Evolutionary conservation across 2,797 vertebrate genomes (phyloP).

Genomic region (Rhincodon typus): DNA sequence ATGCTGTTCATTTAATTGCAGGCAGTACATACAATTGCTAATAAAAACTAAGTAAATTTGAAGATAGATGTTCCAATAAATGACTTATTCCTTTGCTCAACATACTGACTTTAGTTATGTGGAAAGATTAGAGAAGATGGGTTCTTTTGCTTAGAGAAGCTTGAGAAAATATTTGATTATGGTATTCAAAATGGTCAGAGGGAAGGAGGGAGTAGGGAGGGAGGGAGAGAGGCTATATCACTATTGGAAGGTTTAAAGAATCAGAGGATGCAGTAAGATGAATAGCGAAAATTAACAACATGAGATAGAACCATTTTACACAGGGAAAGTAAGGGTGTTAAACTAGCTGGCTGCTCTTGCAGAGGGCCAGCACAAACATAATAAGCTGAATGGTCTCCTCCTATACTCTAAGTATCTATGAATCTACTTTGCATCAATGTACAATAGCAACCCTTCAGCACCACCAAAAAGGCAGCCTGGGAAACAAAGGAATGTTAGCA

Average conservation of each 20-base stretch:
- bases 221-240: no score
- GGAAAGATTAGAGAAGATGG: no score
- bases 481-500: background rate
- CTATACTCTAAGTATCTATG: background rate
- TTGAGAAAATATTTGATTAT: no score
- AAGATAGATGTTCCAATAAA: background rate
- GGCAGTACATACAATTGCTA: background rate
- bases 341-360: background rate
- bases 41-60: background rate
- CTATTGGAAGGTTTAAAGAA: background rate
- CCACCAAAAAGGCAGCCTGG: background rate
- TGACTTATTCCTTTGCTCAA: background rate
- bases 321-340: background rate
- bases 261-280: background rate
- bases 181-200: no score
- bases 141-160: no score
- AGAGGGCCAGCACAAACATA: no score
- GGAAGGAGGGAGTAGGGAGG: rapidly evolving
- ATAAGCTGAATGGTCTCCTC: no score
- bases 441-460: background rate
- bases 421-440: background rate
- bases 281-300: background rate
- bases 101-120: background rate
- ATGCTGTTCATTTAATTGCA: background rate
- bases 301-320: background rate